A percentile compares a stretch with the other conserved stretches of the same genome.
phyloP scores from a whole-genome alignment of 2,888 invertebrate genomes.

The Conistra vaccinii region DNA sequence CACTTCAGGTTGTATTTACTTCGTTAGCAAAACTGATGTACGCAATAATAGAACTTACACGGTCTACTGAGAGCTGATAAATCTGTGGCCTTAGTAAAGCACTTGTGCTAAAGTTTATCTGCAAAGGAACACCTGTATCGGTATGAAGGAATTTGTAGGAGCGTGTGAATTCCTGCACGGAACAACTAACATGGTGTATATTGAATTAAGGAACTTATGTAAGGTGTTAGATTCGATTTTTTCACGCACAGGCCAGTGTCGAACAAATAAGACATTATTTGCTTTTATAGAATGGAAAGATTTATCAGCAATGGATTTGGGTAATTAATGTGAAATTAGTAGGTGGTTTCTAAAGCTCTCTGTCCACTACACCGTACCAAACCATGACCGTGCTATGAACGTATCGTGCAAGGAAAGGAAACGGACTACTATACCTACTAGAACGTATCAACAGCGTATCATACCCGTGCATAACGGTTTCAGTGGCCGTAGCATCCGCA shows the following conservation, averaged over 20 bases:
- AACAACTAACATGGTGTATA: conserved; percentile 9
- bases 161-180: conserved; percentile 25
- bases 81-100: conserved; percentile 13
- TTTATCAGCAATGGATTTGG: background rate
- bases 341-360: no score
- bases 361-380: no score
- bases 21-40: conserved; percentile 25
- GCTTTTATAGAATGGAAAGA: background rate
- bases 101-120: conserved; percentile 30
- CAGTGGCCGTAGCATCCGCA: no score
- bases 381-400: no score
- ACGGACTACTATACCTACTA: no score
- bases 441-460: no score
- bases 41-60: conserved; percentile 26
- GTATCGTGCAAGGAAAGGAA: no score
- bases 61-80: conserved; percentile 3
- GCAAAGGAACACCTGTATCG: conserved; percentile 39
- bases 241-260: background rate
- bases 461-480: no score
- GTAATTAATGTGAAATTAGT: no score
- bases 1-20: conserved; percentile 39
- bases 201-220: background rate
- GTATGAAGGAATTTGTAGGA: conserved; percentile 37
- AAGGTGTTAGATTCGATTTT: background rate
- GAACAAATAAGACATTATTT: background rate